Base-by-base conservation (phyloP, 2,113 vertebrate genomes). In the Chiloscyllium plagiosum region DNA sequence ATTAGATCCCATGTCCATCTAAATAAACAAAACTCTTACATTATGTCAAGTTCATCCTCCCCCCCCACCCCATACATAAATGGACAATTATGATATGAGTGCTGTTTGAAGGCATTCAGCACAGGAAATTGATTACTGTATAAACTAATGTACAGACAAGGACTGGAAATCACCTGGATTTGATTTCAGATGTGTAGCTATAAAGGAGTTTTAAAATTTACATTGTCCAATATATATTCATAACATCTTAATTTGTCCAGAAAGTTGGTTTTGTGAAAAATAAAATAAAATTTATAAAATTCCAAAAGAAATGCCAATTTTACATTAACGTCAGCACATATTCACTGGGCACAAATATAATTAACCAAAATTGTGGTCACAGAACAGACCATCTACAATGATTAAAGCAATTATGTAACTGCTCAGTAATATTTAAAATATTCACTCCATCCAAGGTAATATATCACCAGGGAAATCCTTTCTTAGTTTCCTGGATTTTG, bases 351-450 rank as follows among this genome's bases (percentile, higher is more conserved):
- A 33, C 19, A 68, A 42, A 66, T 22, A 42, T 20, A 37, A 68
- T 94, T 94, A 24, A 94, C 61, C 33, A 90, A 61, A 65, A 94
- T 2, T 94, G 90, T 52, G 1, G 15, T 89, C 86, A 89, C n/a
- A 94, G 33, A 68, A 68, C 65, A 94, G 24, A 7, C 90, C 90
- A 94, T 94, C 65, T 2, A 68, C 90, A 94, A 68, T 94, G 42
- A 94, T 68, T 94, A 37, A 94, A 68, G n/a, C n/a, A 94, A 37
- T 94, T 94, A n/a, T 94, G 90, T 20, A 94, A 5, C n/a, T 94
- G 42, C 65, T 68, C 65, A 68, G 68, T 29, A 80, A 86, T 93
- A 33, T 66, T 93, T 29, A 12, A 93, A 66, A 93, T 92, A 29
- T 61, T 65, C 56, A 93, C 33, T 92, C 56, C n/a, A 94, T n/a